Evolutionary conservation across 2,113 vertebrate species (phyloP).

Genomic region (Asarcornis scutulata): DNA sequence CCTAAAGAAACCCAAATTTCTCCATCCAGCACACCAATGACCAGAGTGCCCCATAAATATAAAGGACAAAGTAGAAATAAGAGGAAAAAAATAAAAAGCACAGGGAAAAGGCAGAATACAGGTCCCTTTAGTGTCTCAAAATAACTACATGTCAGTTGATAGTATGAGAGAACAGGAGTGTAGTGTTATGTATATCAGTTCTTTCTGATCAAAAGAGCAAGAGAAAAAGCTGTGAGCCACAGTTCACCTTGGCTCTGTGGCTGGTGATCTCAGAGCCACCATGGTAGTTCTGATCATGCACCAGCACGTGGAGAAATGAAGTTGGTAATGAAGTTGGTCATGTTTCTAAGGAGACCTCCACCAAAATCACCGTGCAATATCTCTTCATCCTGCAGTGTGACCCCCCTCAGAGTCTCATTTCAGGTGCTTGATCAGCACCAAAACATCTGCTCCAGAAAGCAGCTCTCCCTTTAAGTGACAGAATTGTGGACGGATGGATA

Average conservation of each 20-base stretch:
- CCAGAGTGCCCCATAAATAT: not conserved
- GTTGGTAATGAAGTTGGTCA: not conserved
- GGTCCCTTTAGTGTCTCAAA: not conserved
- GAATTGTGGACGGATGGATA: not conserved
- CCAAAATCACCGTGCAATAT: not conserved
- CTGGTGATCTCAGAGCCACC: not conserved
- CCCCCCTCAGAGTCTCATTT: not conserved
- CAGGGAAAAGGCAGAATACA: not conserved
- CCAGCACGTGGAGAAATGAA: rapidly evolving
- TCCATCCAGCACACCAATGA: not conserved
- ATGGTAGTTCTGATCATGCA: too few species aligned
- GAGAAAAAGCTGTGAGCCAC: not conserved
- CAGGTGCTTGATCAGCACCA: not conserved
- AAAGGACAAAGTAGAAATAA: not conserved
- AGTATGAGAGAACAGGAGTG: not conserved
- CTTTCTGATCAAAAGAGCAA: not conserved
- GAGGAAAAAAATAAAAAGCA: not conserved
- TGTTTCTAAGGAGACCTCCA: not conserved
- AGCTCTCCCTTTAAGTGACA: not conserved
- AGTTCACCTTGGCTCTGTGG: not conserved
- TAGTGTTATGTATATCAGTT: not conserved
- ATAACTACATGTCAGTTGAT: not conserved
- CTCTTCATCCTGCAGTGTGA: not conserved
- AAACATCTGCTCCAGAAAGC: not conserved
- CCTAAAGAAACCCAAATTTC: not conserved